Percentiles rank a stretch among this genome's conserved stretches.
These are phyloP conservation scores for Takifugu flavidus DNA, from an alignment of 2,113 vertebrate genomes.

Conservation along the genomic window DNA sequence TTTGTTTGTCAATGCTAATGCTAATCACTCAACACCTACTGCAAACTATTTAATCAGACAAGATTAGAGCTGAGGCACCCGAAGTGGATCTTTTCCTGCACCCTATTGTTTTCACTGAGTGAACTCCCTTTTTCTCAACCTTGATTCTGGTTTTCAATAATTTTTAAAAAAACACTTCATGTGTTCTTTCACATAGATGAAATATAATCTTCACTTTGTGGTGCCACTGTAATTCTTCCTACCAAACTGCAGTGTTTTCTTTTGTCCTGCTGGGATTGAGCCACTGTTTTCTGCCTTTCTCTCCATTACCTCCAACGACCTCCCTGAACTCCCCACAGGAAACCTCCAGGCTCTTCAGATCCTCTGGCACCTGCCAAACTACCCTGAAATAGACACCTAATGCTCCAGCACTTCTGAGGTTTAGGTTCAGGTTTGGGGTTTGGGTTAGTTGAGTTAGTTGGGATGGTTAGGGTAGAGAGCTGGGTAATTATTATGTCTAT, in stretches of 20 bases:
- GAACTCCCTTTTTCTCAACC: too few relatives aligned
- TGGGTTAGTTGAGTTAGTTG: too few relatives aligned
- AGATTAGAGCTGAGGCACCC: slow-evolving; percentile 3
- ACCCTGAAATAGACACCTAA: slow-evolving; percentile 50
- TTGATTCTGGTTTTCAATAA: too few relatives aligned
- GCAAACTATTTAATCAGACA: slow-evolving; percentile 4
- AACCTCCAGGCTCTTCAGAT: slow-evolving; percentile 30
- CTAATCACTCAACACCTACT: background rate
- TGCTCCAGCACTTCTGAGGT: slow-evolving; percentile 22
- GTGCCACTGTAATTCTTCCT: background rate
- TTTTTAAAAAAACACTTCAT: background rate
- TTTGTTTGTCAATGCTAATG: background rate
- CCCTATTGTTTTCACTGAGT: background rate
- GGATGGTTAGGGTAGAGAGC: too few relatives aligned
- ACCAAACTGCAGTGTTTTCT: background rate
- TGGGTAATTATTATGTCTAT: too few relatives aligned
- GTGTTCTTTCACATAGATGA: background rate
- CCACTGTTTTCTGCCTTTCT: background rate
- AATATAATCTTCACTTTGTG: background rate
- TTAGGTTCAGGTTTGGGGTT: too few relatives aligned
- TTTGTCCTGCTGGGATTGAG: too few relatives aligned
- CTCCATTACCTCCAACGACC: slow-evolving; percentile 12
- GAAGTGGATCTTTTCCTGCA: background rate
- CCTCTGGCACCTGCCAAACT: slow-evolving; percentile 53
- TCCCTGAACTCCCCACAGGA: slow-evolving; percentile 29